A percentile compares a stretch with the other conserved stretches of the same genome.
Conservation (phyloP, 1,140 invertebrate genomes). For the Rhysida immarginata region DNA sequence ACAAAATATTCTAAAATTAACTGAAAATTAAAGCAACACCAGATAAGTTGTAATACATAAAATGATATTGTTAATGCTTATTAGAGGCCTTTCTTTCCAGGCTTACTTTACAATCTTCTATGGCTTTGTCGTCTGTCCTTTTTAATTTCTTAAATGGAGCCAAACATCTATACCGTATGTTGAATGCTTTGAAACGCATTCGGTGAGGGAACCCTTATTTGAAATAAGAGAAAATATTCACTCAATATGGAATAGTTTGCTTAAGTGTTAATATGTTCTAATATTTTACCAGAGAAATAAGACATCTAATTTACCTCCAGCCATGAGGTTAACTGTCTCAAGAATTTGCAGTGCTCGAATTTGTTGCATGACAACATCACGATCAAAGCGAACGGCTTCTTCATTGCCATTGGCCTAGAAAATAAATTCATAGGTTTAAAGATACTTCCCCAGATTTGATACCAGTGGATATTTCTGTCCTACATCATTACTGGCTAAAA, state of each 20-base stretch:
- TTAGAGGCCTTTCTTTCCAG: too few relatives aligned
- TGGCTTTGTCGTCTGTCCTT: constrained; percentile 58
- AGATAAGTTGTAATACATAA: not conserved
- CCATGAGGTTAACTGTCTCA: constrained; percentile 89
- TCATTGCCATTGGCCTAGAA: constrained; percentile 56
- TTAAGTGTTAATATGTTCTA: too few relatives aligned
- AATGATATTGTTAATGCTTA: too few relatives aligned
- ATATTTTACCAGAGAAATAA: too few relatives aligned
- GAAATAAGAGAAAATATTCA: constrained; percentile 11
- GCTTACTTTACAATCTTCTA: constrained; percentile 47
- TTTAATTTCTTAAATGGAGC: constrained; percentile 57
- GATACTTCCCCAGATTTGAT: too few relatives aligned
- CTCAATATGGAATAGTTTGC: too few relatives aligned
- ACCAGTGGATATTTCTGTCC: too few relatives aligned
- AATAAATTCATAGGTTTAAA: not conserved
- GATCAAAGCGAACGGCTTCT: constrained; percentile 56
- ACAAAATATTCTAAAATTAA: constrained; percentile 49
- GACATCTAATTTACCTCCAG: constrained; percentile 34
- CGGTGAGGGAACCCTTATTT: constrained; percentile 66
- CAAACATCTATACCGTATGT: constrained; percentile 61
- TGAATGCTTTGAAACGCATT: constrained; percentile 90
- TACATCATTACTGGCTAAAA: too few relatives aligned
- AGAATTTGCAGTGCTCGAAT: constrained; percentile 80
- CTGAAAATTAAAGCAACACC: constrained; percentile 25
- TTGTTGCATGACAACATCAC: constrained; percentile 62